Evolutionary conservation across 2,888 invertebrate genomes (phyloP).

Genomic region (Lysandra coridon): DNA sequence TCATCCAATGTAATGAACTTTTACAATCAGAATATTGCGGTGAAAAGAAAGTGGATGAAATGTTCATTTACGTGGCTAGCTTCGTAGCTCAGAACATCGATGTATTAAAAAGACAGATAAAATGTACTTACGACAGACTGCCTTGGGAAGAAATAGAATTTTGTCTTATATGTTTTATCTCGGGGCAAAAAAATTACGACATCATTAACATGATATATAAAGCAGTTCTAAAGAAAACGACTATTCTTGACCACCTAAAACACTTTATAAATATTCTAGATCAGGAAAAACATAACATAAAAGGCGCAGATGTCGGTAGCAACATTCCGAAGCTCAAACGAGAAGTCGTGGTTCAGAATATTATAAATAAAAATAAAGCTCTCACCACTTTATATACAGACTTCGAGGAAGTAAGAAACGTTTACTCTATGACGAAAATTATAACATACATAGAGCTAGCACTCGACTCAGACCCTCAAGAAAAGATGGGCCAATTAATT

Average conservation of each 20-base stretch:
- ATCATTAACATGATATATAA: slow-evolving; percentile 11
- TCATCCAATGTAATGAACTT: neutral
- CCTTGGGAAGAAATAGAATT: slow-evolving; percentile 29
- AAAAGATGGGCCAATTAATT: slow-evolving; percentile 6
- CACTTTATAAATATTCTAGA: neutral
- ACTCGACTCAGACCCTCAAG: neutral
- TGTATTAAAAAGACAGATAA: slow-evolving; percentile 25
- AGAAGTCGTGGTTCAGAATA: neutral
- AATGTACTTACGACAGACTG: slow-evolving; percentile 5
- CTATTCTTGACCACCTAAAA: neutral
- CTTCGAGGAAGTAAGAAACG: slow-evolving; percentile 18
- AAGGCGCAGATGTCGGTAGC: slow-evolving; percentile 3
- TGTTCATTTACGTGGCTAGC: neutral
- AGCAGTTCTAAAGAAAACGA: neutral
- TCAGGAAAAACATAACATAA: slow-evolving; percentile 5
- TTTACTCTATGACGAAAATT: slow-evolving; percentile 23
- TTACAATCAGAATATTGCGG: slow-evolving; percentile 6
- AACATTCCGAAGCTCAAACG: slow-evolving; percentile 4
- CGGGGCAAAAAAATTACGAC: slow-evolving; percentile 2
- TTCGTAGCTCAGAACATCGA: slow-evolving; percentile 16
- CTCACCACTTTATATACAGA: slow-evolving; percentile 3
- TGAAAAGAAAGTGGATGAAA: slow-evolving; percentile 17
- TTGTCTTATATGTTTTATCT: slow-evolving; percentile 20
- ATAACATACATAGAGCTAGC: slow-evolving; percentile 8
- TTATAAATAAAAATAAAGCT: neutral